phyloP scores from a whole-genome alignment of 2,888 invertebrate species.

The Cheilosia variabilis region DNA sequence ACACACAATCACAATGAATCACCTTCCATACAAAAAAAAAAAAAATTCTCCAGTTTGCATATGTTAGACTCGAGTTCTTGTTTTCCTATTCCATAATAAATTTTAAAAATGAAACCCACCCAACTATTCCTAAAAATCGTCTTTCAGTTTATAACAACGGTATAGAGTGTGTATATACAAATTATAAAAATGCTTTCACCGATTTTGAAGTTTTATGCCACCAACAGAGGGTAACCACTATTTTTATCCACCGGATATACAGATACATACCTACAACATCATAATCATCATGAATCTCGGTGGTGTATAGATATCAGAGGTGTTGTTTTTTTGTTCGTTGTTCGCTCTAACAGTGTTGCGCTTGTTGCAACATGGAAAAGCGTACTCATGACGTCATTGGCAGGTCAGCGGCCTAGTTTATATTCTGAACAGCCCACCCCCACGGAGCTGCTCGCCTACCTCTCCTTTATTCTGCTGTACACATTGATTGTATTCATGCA shows the following conservation, averaged over 20 bases:
- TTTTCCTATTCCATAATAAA: conserved; percentile 1
- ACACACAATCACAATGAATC: conserved; percentile 58
- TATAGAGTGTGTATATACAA: not conserved
- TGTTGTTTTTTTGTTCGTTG: not conserved
- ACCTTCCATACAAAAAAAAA: conserved; percentile 32
- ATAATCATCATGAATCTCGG: conserved; percentile 10
- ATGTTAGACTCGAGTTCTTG: conserved; percentile 25
- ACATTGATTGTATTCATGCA: conserved; percentile 43
- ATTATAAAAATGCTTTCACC: conserved; percentile 9
- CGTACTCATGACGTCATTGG: conserved; percentile 82
- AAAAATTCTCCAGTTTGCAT: conserved; percentile 39
- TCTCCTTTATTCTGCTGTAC: conserved; percentile 24
- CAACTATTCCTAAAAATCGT: not conserved
- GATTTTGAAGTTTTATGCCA: conserved; percentile 30
- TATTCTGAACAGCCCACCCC: conserved; percentile 55
- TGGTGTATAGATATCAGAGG: conserved; percentile 27
- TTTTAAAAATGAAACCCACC: not conserved
- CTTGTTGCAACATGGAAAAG: conserved; percentile 71
- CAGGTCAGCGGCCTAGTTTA: conserved; percentile 83
- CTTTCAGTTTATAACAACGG: not conserved
- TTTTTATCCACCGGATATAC: conserved; percentile 52
- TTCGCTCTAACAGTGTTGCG: conserved; percentile 56
- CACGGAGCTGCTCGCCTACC: conserved; percentile 20
- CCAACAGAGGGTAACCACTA: conserved; percentile 39
- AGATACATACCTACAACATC: conserved; percentile 27